Conservation (phyloP, 2,113 vertebrate species). For the Gopherus evgoodei region DNA sequence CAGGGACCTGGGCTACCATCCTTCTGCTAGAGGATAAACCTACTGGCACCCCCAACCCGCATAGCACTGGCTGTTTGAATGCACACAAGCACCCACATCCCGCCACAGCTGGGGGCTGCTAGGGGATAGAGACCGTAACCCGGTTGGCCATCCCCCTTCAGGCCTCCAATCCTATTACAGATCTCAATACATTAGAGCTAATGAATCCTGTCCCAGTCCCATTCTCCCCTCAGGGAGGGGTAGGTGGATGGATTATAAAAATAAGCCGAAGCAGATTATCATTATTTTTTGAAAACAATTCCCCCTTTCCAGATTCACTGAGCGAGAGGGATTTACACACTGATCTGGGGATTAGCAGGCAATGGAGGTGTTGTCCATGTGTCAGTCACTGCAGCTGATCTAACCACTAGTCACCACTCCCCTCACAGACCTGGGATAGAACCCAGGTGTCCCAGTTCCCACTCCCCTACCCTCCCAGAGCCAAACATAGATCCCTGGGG, state of each 20-base stretch:
- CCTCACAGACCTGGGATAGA: not conserved
- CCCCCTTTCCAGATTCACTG: not conserved
- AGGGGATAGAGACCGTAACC: not conserved
- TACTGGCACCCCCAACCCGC: not conserved
- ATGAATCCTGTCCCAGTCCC: not conserved
- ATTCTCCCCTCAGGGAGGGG: not conserved
- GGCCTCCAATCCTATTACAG: not conserved
- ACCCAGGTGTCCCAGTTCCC: too few relatives aligned
- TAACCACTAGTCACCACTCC: not conserved
- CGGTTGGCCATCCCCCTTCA: not conserved
- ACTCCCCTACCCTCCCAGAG: not conserved
- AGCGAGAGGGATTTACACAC: not conserved
- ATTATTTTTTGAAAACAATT: not conserved
- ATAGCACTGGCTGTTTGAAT: not conserved
- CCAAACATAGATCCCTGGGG: not conserved
- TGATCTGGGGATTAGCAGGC: not conserved
- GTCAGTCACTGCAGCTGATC: not conserved
- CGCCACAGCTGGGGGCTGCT: not conserved
- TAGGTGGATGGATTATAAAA: not conserved
- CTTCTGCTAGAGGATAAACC: not conserved
- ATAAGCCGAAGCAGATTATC: not conserved
- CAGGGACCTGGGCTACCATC: not conserved
- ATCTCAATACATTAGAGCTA: not conserved
- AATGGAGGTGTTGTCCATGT: not conserved
- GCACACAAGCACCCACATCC: not conserved